These are phyloP conservation scores for Lophius piscatorius DNA, from an alignment of 2,113 vertebrate genomes.

Conservation along the genomic window DNA sequence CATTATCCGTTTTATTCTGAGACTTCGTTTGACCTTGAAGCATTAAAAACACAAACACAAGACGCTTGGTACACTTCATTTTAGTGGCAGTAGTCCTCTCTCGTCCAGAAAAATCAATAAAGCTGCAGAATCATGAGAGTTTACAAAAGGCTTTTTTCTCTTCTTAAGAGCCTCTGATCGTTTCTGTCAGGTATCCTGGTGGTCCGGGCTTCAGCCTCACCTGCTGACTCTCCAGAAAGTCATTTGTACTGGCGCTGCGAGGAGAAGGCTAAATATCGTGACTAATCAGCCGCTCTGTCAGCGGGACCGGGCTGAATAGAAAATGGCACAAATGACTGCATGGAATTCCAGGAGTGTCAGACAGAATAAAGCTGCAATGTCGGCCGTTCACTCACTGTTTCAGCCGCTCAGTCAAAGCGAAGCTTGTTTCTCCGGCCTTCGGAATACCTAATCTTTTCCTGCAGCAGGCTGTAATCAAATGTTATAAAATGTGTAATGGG, in stretches of 20 bases:
- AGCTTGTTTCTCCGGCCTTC: constrained; percentile 1
- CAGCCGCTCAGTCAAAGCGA: constrained; percentile 26
- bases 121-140: constrained; percentile 8
- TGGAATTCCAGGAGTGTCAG: constrained; percentile 58
- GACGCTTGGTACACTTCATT: too few relatives aligned
- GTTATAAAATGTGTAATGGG: not conserved
- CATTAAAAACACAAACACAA: too few relatives aligned
- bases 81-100: too few relatives aligned
- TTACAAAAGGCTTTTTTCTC: not conserved
- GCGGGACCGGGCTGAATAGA: constrained; percentile 56
- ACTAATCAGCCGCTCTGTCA: constrained; percentile 67
- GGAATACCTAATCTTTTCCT: not conserved
- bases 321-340: constrained; percentile 69
- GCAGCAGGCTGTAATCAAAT: not conserved
- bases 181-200: constrained; percentile 10
- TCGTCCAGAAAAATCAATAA: too few relatives aligned
- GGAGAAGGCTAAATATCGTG: constrained; percentile 53
- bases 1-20: too few relatives aligned
- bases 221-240: constrained; percentile 43
- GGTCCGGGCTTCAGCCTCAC: constrained; percentile 34
- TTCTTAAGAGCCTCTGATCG: too few relatives aligned
- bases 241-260: constrained; percentile 42
- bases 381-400: constrained; percentile 31
- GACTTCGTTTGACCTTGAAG: too few relatives aligned
- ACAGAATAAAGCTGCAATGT: constrained; percentile 49